phyloP scores from a whole-genome alignment of 2,113 vertebrate genomes.

The Glaucomys volans region DNA sequence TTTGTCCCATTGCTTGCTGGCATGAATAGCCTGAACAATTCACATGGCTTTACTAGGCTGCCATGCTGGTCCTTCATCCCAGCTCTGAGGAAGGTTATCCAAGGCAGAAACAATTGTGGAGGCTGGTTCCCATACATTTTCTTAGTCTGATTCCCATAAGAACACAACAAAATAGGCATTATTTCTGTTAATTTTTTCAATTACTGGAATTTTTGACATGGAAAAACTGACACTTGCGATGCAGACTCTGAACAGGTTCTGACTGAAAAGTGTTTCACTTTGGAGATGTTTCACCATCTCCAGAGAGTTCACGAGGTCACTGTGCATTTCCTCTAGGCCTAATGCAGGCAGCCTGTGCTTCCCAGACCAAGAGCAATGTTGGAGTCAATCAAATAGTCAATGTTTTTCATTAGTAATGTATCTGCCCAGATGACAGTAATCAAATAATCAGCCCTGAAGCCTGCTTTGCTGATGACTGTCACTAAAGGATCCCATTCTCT shows the following conservation, averaged over 20 bases:
- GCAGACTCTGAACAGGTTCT: neutral
- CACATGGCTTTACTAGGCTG: neutral
- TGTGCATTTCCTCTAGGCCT: neutral
- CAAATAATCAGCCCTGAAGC: neutral
- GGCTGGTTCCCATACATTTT: neutral
- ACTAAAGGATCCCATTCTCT: neutral
- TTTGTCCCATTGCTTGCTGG: neutral
- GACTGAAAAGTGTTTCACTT: neutral
- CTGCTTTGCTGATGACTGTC: neutral
- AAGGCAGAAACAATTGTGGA: neutral
- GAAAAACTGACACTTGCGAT: neutral
- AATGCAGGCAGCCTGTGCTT: neutral
- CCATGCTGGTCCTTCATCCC: neutral
- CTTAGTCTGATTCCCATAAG: neutral
- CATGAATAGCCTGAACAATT: neutral
- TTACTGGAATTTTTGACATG: slow-evolving; percentile 1
- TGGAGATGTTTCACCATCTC: neutral
- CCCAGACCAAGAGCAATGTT: neutral
- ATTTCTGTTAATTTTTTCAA: neutral
- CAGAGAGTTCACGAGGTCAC: neutral
- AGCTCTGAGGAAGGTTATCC: neutral
- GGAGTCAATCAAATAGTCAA: neutral
- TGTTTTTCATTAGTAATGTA: neutral
- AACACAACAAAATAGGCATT: neutral
- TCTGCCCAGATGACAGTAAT: neutral